Base-by-base conservation (phyloP, 2,113 vertebrate species). In the Eptatretus burgeri region DNA sequence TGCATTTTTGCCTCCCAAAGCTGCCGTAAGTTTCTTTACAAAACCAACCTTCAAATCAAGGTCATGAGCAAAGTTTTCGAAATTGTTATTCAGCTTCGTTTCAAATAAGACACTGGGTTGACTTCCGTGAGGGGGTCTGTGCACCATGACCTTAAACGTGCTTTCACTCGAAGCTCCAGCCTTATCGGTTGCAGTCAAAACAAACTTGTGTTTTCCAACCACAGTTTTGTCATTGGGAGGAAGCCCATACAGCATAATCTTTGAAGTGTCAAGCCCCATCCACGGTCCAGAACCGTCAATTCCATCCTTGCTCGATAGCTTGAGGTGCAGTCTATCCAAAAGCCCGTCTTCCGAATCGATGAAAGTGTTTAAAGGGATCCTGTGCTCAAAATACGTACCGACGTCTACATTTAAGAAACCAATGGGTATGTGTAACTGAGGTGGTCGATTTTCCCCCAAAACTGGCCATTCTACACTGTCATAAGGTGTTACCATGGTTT, bases 251-350 rank as follows among this genome's bases (percentile, higher is more conserved):
- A 95, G 76, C 16, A 94, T 79, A 72, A 93, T 87, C 71, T 84
- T 89, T 13, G 82, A 89, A 73, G 81, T 86, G 70, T 95, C 91
- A 71, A 95, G 88, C 68, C 89, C 84, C 10, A 95, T 87, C 87
- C 89, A 95, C 0, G 81, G 84, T 1, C 77, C 79, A 70, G 89
- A 82, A 13, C 73, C 80, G 53, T 75, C 66, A 62, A 87, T 81
- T 68, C 82, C 81, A n/a, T 83, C 79, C 41, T 81, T 81, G 49
- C 78, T 76, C 68, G 82, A 84, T 71, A 94, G 69, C 20, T 80
- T 85, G 67, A 95, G 73, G 67, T 83, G 80, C 60, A 95, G 73
- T 64, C 86, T 88, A 71, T 94, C 89, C 0, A 85, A 87, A 16
- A 84, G 93, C 50, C 86, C 88, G 50, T 93, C 89, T 60, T 94